Evolutionary conservation across 1,140 invertebrate genomes (phyloP).

Genomic region (Trachelipus rathkii): DNA sequence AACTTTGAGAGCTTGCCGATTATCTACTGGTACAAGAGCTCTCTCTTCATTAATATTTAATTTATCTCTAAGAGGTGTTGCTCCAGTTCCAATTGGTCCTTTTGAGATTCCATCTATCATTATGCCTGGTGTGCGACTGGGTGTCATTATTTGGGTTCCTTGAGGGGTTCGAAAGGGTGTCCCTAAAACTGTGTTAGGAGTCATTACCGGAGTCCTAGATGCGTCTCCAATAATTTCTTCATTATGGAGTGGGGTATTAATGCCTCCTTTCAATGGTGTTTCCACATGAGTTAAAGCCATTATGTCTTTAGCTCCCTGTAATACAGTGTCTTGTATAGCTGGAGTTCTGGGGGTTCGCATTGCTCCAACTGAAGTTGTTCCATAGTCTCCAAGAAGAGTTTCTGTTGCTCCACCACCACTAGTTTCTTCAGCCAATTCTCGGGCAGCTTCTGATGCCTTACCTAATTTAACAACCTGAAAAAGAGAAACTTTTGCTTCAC

Average conservation of each 20-base stretch:
- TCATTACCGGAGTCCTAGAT: constrained; percentile 66
- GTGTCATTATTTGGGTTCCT: constrained; percentile 37
- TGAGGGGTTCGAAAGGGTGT: constrained; percentile 79
- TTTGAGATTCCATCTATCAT: constrained; percentile 29
- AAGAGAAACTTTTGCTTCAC: constrained; percentile 29
- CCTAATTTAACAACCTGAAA: constrained; percentile 93
- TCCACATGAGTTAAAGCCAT: constrained; percentile 97
- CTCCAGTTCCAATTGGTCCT: constrained; percentile 41
- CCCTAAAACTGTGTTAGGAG: constrained; percentile 89
- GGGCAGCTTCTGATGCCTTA: constrained; percentile 85
- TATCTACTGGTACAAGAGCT: constrained; percentile 52
- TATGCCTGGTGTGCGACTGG: constrained; percentile 44
- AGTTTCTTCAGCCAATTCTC: constrained; percentile 84
- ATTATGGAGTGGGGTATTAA: constrained; percentile 87
- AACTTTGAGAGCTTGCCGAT: constrained; percentile 34
- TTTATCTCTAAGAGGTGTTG: constrained; percentile 79
- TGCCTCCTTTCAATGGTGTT: constrained; percentile 89
- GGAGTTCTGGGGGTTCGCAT: constrained; percentile 82
- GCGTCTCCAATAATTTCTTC: constrained; percentile 83
- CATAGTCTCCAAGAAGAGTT: constrained; percentile 85
- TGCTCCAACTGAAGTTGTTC: constrained; percentile 66
- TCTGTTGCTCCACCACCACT: constrained; percentile 71
- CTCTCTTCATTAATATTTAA: constrained; percentile 91
- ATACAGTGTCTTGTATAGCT: constrained; percentile 57
- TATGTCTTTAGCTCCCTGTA: constrained; percentile 95